These are phyloP conservation scores for Megaceryle maxima DNA, from an alignment of 2,113 vertebrate species.

Conservation along the genomic window DNA sequence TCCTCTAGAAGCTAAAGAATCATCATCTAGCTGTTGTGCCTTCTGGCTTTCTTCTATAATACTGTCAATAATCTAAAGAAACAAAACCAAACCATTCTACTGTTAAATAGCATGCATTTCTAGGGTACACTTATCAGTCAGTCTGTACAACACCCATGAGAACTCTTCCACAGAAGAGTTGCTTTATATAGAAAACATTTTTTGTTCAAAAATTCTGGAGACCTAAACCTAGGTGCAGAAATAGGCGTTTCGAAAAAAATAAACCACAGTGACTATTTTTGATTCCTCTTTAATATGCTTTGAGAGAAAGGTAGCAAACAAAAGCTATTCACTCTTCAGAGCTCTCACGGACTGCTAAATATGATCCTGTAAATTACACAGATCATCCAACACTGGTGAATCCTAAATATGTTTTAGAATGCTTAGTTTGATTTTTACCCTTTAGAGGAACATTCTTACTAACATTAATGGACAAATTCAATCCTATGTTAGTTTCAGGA, in stretches of 20 bases:
- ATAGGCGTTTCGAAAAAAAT: background rate
- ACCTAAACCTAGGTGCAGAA: background rate
- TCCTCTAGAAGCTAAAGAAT: constrained; percentile 68
- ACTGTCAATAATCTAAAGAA: constrained; percentile 92
- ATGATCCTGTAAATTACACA: background rate
- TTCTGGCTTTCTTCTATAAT: constrained; percentile 97
- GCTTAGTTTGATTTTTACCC: background rate
- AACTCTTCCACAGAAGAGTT: background rate
- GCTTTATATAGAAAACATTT: background rate
- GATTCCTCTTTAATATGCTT: background rate
- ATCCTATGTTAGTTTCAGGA: background rate
- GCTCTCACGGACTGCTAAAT: background rate
- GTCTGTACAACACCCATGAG: background rate
- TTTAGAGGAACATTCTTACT: background rate
- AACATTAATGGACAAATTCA: background rate
- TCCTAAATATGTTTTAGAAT: background rate
- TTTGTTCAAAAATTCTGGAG: background rate
- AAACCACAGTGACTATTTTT: background rate
- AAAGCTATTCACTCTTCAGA: background rate
- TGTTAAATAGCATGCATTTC: background rate
- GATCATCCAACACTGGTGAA: background rate
- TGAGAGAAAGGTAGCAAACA: background rate
- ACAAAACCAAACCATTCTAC: background rate
- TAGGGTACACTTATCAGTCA: background rate
- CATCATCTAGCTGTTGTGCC: constrained; percentile 76